Base-by-base conservation (phyloP, 2,888 invertebrate genomes). In the Lithophane socia region DNA sequence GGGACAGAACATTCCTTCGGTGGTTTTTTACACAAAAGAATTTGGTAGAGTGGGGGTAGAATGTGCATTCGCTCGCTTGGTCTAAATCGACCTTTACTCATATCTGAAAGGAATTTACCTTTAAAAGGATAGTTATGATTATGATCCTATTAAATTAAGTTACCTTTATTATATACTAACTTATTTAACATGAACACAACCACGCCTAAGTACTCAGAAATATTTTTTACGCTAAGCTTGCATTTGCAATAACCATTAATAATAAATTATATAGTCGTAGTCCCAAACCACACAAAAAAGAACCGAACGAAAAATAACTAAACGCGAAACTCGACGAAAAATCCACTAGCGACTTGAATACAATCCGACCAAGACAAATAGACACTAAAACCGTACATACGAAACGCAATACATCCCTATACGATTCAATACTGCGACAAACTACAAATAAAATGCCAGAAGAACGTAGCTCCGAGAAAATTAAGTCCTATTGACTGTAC, bases 401-500 rank as follows among this genome's bases (percentile, higher is more conserved):
- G 71, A 73, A 79, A 75, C 79, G 80, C 73, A 79, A 87, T 82
- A 87, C 82, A 82, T 78, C 78, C 72, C 79, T 73, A 84, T 79
- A 88, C 75, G 77, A 85, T 77, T 86, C 88, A 89, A 89, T 87
- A 89, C 87, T 75, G 80, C 86, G 86, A 86, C 89, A 90, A 87
- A 90, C 86, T 88, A 88, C 90, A 92, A 92, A 91, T 90, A 88
- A 91, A 90, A 89, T 82, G 80, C 76, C 77, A 85, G 88, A 87
- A 91, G 90, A 87, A 87, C 86, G 85, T 82, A 89, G 88, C 87
- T 84, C 82, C 74, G 89, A 90, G 92, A 93, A 93, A 94, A 94
- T 94, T 93, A 93, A 93, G 93, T 91, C 90, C 91, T 92, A 91
- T 92, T 92, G 92, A 92, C 92, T 91, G 91, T 92, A 86, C 91